Conservation (phyloP, 1,140 invertebrate genomes). For the Nasonia vitripennis region DNA sequence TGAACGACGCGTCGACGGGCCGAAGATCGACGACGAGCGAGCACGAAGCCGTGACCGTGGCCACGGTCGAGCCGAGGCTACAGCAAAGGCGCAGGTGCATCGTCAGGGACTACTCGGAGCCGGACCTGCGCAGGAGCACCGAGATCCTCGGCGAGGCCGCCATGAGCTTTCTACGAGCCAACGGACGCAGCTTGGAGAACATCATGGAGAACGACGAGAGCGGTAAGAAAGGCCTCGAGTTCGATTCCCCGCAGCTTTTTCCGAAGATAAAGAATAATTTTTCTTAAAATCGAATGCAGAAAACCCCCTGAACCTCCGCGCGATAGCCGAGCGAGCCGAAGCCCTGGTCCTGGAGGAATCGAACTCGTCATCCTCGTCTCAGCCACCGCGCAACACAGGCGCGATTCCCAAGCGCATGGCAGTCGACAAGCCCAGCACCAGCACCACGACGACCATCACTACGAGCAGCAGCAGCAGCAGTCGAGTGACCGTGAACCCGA, state of each 20-base stretch:
- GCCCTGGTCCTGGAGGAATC: background rate
- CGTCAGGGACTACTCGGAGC: conserved; percentile 67
- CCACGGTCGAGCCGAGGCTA: background rate
- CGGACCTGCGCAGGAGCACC: conserved; percentile 61
- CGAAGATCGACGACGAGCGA: background rate
- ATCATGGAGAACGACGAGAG: conserved; percentile 63
- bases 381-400: conserved; percentile 50
- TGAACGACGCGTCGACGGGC: conserved; percentile 23
- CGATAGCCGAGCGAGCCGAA: background rate
- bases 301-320: background rate
- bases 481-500: conserved; percentile 64
- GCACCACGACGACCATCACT: background rate
- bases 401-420: conserved; percentile 59
- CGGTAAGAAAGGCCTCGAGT: background rate
- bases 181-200: conserved; percentile 67
- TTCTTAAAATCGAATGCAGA: background rate
- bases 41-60: background rate
- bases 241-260: no score
- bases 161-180: conserved; percentile 54
- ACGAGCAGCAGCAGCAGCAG: conserved; percentile 36
- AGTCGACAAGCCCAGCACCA: background rate
- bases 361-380: background rate
- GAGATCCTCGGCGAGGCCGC: background rate
- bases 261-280: no score
- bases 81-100: conserved; percentile 40